Conservation (phyloP, 2,797 vertebrate genomes). For the Leontocebus nigricollis region DNA sequence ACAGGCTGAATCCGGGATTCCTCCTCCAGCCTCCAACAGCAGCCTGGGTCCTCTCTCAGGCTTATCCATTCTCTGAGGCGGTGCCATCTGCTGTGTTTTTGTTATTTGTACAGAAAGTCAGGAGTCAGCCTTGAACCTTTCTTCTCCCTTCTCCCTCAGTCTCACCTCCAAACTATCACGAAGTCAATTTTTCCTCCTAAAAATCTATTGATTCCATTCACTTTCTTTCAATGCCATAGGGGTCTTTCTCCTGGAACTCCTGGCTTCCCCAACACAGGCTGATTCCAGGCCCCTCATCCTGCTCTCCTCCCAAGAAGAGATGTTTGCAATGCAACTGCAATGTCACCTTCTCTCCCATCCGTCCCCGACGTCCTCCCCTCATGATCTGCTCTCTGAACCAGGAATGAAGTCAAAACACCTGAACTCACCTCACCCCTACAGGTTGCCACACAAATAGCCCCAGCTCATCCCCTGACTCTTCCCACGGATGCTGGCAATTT, state of each 20-base stretch:
- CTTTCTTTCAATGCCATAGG: not conserved
- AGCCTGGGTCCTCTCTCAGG: too few species aligned
- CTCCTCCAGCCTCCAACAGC: fast-evolving
- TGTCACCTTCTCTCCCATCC: not conserved
- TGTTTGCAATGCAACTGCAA: not conserved
- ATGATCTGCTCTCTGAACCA: not conserved
- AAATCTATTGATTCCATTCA: not conserved
- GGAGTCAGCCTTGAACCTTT: too few species aligned
- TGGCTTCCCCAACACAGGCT: fast-evolving
- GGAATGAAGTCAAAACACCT: not conserved
- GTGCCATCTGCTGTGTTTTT: not conserved
- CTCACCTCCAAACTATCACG: not conserved
- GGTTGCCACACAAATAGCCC: not conserved
- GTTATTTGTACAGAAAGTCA: not conserved
- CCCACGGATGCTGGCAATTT: not conserved
- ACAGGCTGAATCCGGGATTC: not conserved
- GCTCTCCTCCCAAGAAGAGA: not conserved
- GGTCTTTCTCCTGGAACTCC: not conserved
- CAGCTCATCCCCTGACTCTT: fast-evolving
- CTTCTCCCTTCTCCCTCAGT: not conserved
- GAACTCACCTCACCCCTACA: fast-evolving
- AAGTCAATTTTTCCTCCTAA: not conserved
- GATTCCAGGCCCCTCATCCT: not conserved
- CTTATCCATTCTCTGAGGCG: fast-evolving
- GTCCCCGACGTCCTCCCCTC: too few species aligned